phyloP scores from a whole-genome alignment of 2,113 vertebrate species.

The Cercopithecus mona region DNA sequence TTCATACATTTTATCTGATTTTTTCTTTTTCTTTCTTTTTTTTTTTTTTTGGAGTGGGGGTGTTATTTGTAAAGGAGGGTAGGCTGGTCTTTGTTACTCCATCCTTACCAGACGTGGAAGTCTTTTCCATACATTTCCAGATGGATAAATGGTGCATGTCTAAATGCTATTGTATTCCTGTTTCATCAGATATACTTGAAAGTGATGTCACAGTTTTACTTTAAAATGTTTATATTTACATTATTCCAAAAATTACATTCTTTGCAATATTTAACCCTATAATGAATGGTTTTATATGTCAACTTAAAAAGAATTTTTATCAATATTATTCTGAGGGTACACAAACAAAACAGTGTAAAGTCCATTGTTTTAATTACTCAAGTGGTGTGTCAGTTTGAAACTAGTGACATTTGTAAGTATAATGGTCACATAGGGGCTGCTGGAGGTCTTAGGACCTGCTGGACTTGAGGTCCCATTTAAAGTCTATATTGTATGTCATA shows the following conservation, averaged over 20 bases:
- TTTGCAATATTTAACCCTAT: not conserved
- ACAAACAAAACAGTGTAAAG: not conserved
- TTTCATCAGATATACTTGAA: not conserved
- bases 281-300: not conserved
- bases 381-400: not conserved
- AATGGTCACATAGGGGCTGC: not conserved
- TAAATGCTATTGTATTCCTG: not conserved
- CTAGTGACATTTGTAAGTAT: not conserved
- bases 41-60: too few relatives aligned
- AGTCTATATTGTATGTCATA: not conserved
- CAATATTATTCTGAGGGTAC: not conserved
- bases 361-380: not conserved
- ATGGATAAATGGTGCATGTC: not conserved
- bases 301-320: not conserved
- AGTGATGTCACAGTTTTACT: not conserved
- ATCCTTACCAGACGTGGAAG: not conserved
- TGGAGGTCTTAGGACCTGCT: not conserved
- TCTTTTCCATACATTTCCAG: not conserved
- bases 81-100: not conserved
- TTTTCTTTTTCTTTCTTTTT: not conserved
- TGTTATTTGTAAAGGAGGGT: not conserved
- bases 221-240: not conserved
- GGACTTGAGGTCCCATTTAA: not conserved
- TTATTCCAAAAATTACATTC: not conserved
- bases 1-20: not conserved